phyloP scores from a whole-genome alignment of 2,113 vertebrate genomes.

The Solea solea region DNA sequence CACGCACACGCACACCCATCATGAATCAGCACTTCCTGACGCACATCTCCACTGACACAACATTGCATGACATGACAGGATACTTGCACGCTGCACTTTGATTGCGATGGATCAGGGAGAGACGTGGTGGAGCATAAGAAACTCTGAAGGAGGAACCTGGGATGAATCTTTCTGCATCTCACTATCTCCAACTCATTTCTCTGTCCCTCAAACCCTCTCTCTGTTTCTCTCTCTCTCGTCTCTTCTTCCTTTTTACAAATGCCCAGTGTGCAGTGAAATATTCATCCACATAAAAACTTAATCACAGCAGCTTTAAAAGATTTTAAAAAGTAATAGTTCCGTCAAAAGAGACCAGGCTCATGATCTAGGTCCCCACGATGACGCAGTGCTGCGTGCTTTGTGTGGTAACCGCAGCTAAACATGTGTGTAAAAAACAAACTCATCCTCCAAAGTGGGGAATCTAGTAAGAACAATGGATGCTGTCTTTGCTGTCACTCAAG shows the following conservation, averaged over 20 bases:
- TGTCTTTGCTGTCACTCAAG: slow-evolving; percentile 52
- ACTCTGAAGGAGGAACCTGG: slow-evolving; percentile 21
- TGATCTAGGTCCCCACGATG: slow-evolving; percentile 4
- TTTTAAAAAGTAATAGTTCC: slow-evolving; percentile 71
- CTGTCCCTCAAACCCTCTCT: slow-evolving; percentile 12
- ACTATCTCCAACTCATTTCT: slow-evolving; percentile 35
- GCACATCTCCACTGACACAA: slow-evolving; percentile 56
- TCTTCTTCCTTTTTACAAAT: slow-evolving; percentile 25
- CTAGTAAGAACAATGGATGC: slow-evolving; percentile 25
- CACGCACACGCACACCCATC: slow-evolving; percentile 50
- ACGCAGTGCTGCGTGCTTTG: slow-evolving; percentile 14
- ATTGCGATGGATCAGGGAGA: slow-evolving; percentile 30
- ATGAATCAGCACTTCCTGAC: slow-evolving; percentile 65
- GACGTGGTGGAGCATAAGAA: slow-evolving; percentile 36
- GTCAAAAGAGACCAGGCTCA: slow-evolving; percentile 40
- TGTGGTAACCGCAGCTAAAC: slow-evolving; percentile 4
- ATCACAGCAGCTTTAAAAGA: slow-evolving; percentile 60
- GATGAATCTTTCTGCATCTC: slow-evolving; percentile 43
- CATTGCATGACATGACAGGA: slow-evolving; percentile 39
- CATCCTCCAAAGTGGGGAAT: slow-evolving; percentile 28
- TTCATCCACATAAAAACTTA: slow-evolving; percentile 67
- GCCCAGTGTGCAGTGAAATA: slow-evolving; percentile 61
- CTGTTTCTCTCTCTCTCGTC: neutral
- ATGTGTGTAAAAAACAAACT: neutral
- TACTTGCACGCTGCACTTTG: slow-evolving; percentile 35